Base-by-base conservation (phyloP, 1,140 invertebrate species). In the Babylonia areolata region DNA sequence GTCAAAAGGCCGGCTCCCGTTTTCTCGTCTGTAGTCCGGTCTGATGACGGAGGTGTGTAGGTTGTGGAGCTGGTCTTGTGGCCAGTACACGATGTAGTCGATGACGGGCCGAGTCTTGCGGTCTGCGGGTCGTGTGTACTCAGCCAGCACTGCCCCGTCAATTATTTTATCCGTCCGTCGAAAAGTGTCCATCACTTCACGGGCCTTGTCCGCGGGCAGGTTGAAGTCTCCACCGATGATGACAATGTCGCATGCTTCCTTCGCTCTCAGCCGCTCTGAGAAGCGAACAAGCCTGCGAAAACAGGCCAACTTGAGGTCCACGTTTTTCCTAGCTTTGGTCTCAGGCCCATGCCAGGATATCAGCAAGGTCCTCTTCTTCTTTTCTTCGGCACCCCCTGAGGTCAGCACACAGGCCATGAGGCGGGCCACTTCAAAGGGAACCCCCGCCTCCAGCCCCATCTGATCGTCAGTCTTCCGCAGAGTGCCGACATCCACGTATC, bases 221-320 rank as follows among this genome's bases (percentile, higher is more conserved):
- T 73, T 73, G 31, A 73, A 73, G 71, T 73, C 71, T 17, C 71
- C 71, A 33, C 71, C 71, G 71, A 73, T 35, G 33, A 73, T 31
- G 17, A 35, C 71, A 6, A 73, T 35, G 31, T 73, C 71, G 23
- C 58, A 69, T 15, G 23, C n/a, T 11, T 73, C 33, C 31, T 33
- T 6, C 11, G 3, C 6, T 35, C 33, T 73, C 71, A 73, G 31
- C 6, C 71, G 71, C 31, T 73, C 71, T 31, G 33, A 35, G 71
- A 73, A 73, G n/a, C n/a, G 71, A 11, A 73, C 33, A 9, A 73
- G 71, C 31, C 71, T 28, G 28, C 33, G 71, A 17, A 73, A 73
- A 33, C 71, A 73, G 33, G 71, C 71, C 3, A 17, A 6, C 17
- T 46, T 51, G 9, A 12, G 46, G 46, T 51, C 46, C 9, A 17